Percentiles rank a stretch among this genome's conserved stretches.
Conservation (phyloP, 2,888 invertebrate species). For the Candidula unifasciata region DNA sequence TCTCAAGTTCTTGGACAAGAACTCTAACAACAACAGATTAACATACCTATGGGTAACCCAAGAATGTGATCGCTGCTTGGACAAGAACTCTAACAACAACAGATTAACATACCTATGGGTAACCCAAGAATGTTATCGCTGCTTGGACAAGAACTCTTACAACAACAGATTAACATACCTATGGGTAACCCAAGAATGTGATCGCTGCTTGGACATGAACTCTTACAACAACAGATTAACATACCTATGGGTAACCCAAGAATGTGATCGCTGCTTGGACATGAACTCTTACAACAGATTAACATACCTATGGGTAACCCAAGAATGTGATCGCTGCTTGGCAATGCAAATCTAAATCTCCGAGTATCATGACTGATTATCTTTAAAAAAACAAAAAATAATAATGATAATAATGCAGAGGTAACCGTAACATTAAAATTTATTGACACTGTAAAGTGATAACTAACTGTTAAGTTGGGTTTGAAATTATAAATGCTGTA, state of each 20-base stretch:
- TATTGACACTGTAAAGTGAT: background rate
- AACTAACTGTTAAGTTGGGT: background rate
- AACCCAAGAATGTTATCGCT: slow-evolving; percentile 89
- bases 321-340: slow-evolving; percentile 74
- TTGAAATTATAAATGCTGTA: too few relatives aligned
- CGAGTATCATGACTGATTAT: slow-evolving; percentile 95
- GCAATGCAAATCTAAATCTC: slow-evolving; percentile 92
- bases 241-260: slow-evolving; percentile 84
- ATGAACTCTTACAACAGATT: too few relatives aligned
- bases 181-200: slow-evolving; percentile 88
- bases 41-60: background rate
- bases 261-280: slow-evolving; percentile 87
- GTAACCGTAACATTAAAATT: background rate
- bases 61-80: background rate
- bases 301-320: too few relatives aligned
- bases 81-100: too few relatives aligned
- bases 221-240: slow-evolving; percentile 29
- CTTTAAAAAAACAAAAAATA: slow-evolving; percentile 61
- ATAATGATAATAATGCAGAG: background rate
- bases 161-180: slow-evolving; percentile 68
- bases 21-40: background rate
- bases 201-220: slow-evolving; percentile 82
- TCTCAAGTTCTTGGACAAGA: background rate
- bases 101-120: slow-evolving; percentile 77
- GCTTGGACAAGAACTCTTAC: slow-evolving; percentile 80